A percentile compares a stretch with the other conserved stretches of the same genome.
Conservation (phyloP, 2,113 vertebrate species). For the Eulemur macaco region DNA sequence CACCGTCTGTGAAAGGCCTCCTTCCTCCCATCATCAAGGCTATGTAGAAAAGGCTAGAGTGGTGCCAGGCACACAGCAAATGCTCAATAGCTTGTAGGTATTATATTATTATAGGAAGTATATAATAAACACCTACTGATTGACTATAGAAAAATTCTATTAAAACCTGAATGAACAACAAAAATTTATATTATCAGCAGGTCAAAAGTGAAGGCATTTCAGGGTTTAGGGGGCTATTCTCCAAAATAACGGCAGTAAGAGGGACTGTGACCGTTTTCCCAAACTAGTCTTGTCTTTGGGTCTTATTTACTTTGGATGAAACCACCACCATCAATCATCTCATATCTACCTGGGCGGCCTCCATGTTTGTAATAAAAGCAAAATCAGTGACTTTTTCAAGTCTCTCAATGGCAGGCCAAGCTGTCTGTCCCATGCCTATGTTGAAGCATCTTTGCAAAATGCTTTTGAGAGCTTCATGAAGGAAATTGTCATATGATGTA, state of each 20-base stretch:
- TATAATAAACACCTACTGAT: not conserved
- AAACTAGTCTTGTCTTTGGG: not conserved
- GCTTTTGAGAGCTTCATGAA: not conserved
- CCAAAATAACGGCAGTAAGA: not conserved
- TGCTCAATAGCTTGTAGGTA: not conserved
- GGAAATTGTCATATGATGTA: not conserved
- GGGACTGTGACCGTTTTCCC: not conserved
- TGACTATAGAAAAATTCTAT: not conserved
- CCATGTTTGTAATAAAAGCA: not conserved
- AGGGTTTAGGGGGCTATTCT: not conserved
- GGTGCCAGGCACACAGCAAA: not conserved
- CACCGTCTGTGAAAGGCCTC: not conserved
- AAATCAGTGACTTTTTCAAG: not conserved
- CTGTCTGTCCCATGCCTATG: not conserved
- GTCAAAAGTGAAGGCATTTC: not conserved
- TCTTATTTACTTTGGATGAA: not conserved
- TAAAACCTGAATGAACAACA: not conserved
- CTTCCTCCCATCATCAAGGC: not conserved
- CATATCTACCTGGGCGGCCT: not conserved
- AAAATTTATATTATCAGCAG: not conserved
- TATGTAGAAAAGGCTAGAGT: not conserved
- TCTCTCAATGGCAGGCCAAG: not conserved
- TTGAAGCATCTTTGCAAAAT: not conserved
- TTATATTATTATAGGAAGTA: not conserved
- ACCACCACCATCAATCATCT: not conserved